A percentile compares a stretch with the other conserved stretches of the same genome.
Evolutionary conservation across 2,888 invertebrate species (phyloP).

Genomic region (Clistopyga incitator): DNA sequence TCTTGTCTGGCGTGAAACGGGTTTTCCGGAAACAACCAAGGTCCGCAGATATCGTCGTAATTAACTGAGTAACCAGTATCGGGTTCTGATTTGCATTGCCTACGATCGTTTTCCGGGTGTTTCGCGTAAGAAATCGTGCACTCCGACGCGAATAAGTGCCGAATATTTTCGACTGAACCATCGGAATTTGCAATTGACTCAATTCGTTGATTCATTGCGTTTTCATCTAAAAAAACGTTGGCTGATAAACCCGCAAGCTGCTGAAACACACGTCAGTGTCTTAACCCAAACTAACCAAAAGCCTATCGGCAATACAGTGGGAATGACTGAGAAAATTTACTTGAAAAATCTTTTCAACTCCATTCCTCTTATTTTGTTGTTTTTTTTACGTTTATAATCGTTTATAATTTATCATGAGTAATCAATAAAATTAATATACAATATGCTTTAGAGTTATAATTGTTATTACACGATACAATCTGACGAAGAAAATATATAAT

Average conservation of each 20-base stretch:
- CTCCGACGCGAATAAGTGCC: constrained; percentile 48
- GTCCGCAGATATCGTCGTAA: constrained; percentile 77
- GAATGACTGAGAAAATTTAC: constrained; percentile 45
- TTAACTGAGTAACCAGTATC: constrained; percentile 70
- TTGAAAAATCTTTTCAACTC: constrained; percentile 58
- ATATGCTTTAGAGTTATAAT: constrained; percentile 81
- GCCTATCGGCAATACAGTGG: neutral
- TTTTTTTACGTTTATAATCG: constrained; percentile 79
- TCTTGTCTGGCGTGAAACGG: constrained; percentile 66
- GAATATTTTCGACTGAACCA: constrained; percentile 36
- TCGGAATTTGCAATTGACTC: neutral
- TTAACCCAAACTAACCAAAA: constrained; percentile 5
- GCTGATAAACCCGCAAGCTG: neutral
- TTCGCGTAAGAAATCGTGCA: neutral
- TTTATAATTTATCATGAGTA: constrained; percentile 82
- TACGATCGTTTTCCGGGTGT: neutral
- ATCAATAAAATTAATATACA: constrained; percentile 84
- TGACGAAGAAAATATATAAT: constrained; percentile 81
- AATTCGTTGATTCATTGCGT: neutral
- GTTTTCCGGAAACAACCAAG: constrained; percentile 72
- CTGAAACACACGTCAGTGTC: constrained; percentile 19
- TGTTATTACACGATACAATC: constrained; percentile 82
- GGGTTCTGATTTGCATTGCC: constrained; percentile 67
- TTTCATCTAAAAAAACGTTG: neutral
- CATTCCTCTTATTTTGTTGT: constrained; percentile 67